Evolutionary conservation across 2,888 invertebrate genomes (phyloP).

Genomic region (Eristalis arbustorum): DNA sequence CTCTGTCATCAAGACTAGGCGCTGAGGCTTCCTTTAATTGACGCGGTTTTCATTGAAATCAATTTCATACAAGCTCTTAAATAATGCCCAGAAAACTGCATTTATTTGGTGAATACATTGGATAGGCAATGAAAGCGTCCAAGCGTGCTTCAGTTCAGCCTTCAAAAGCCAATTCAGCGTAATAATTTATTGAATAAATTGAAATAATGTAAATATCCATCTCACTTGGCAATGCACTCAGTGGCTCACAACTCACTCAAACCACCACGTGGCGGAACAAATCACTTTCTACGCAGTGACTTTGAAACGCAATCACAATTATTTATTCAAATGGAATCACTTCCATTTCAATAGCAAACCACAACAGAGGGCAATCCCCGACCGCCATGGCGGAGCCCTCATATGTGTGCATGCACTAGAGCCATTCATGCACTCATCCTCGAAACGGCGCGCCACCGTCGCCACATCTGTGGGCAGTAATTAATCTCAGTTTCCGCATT

Average conservation of each 20-base stretch:
- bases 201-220: background rate
- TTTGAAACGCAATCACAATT: conserved; percentile 4
- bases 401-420: no score
- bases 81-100: no score
- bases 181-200: no score
- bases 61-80: no score
- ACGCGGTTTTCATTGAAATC: no score
- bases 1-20: no score
- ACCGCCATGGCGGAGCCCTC: conserved; percentile 2
- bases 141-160: no score
- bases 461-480: conserved; percentile 33
- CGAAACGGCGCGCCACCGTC: background rate
- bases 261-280: conserved; percentile 13
- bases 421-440: background rate
- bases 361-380: conserved; percentile 34
- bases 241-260: background rate
- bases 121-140: no score
- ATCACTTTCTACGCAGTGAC: conserved; percentile 9
- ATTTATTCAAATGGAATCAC: conserved; percentile 21
- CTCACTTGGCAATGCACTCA: background rate
- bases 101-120: no score
- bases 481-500: conserved; percentile 69
- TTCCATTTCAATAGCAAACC: conserved; percentile 49
- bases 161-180: no score
- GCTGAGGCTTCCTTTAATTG: no score